Evolutionary conservation across 2,113 vertebrate species (phyloP).

Genomic region (Lagenorhynchus albirostris): DNA sequence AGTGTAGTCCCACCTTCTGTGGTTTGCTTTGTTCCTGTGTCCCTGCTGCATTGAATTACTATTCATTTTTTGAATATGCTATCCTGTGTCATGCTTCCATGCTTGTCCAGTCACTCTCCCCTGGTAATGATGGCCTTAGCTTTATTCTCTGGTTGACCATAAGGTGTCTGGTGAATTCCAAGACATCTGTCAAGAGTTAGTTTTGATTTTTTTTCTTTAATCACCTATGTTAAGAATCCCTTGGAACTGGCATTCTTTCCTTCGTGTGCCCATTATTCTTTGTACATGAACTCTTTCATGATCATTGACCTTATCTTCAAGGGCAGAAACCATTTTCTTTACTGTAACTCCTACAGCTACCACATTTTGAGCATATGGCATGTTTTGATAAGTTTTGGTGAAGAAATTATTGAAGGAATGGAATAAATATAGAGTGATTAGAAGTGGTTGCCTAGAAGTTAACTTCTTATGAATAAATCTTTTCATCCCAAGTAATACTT

Average conservation of each 20-base stretch:
- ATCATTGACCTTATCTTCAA: not conserved
- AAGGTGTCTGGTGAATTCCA: not conserved
- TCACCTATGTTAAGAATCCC: not conserved
- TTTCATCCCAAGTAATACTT: not conserved
- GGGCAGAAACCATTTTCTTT: not conserved
- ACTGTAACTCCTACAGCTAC: not conserved
- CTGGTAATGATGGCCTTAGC: not conserved
- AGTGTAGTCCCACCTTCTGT: not conserved
- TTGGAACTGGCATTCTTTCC: not conserved
- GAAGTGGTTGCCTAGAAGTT: not conserved
- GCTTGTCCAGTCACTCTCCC: not conserved
- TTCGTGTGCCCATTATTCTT: not conserved
- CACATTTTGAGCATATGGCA: not conserved
- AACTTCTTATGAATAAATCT: conserved; percentile 7
- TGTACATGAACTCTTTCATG: not conserved
- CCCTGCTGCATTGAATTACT: not conserved
- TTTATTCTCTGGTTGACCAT: not conserved
- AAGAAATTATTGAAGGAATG: not conserved
- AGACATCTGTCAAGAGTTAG: not conserved
- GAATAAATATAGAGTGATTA: not conserved
- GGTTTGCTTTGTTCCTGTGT: not conserved
- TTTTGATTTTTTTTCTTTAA: not conserved
- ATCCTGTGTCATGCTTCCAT: not conserved
- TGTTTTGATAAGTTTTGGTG: not conserved
- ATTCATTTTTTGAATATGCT: not conserved